These are phyloP conservation scores for Vimba vimba DNA, from an alignment of 2,113 vertebrate genomes.

Conservation along the genomic window DNA sequence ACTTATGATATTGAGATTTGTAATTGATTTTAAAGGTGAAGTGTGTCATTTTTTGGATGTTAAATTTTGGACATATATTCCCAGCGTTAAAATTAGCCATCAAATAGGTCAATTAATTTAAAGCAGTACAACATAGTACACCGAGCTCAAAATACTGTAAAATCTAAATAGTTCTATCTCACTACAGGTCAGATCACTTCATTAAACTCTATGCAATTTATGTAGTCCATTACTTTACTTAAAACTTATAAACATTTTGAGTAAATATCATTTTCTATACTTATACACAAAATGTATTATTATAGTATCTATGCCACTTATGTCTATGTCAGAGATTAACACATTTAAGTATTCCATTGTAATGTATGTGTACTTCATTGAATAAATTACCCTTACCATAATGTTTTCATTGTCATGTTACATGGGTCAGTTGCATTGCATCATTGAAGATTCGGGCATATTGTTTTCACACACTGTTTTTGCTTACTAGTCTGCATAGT, in stretches of 20 bases:
- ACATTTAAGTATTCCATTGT: neutral
- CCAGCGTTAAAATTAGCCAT: too few relatives aligned
- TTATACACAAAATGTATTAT: neutral
- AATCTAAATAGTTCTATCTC: neutral
- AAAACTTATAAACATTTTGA: neutral
- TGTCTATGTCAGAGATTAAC: neutral
- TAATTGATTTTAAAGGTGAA: neutral
- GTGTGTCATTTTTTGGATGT: neutral
- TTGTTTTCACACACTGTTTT: too few relatives aligned
- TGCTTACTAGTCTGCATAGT: too few relatives aligned
- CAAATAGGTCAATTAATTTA: neutral
- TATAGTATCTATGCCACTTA: neutral
- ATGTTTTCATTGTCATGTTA: too few relatives aligned
- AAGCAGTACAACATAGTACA: neutral
- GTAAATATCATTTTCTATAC: neutral
- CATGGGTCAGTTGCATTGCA: too few relatives aligned
- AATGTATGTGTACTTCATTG: neutral
- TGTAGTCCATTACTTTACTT: neutral
- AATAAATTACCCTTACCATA: neutral
- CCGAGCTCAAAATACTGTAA: neutral
- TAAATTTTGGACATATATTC: neutral
- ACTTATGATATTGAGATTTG: neutral
- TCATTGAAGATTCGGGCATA: too few relatives aligned
- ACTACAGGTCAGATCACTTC: neutral
- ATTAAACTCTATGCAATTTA: neutral